phyloP scores from a whole-genome alignment of 2,888 invertebrate genomes.

The Pristionchus maxplancki region DNA sequence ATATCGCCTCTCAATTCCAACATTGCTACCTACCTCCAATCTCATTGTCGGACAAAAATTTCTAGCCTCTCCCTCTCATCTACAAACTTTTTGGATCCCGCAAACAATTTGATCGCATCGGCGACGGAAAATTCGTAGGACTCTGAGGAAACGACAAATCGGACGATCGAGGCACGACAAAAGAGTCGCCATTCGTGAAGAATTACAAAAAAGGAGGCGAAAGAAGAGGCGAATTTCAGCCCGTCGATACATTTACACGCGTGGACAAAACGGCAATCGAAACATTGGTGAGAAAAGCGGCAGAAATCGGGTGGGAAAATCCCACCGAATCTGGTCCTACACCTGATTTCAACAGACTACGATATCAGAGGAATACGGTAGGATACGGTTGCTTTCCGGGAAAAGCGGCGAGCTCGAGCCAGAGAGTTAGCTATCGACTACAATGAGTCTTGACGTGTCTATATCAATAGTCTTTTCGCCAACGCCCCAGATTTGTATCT shows the following conservation, averaged over 20 bases:
- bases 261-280: not conserved
- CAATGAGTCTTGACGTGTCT: slow-evolving; percentile 23
- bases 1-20: not conserved
- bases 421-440: slow-evolving; percentile 17
- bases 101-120: slow-evolving; percentile 33
- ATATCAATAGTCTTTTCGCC: slow-evolving; percentile 45
- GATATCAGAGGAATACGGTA: not conserved
- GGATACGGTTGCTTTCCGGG: not conserved
- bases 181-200: not conserved
- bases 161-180: not conserved
- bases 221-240: not conserved
- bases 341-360: not conserved
- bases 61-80: not conserved
- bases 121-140: slow-evolving; percentile 5
- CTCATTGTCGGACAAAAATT: not conserved
- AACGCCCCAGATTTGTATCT: slow-evolving; percentile 18
- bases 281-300: slow-evolving; percentile 6
- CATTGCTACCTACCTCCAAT: not conserved
- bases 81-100: slow-evolving; percentile 39
- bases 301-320: not conserved
- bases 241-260: slow-evolving; percentile 33
- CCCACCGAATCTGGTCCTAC: not conserved
- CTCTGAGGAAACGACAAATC: slow-evolving; percentile 21
- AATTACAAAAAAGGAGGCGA: not conserved
- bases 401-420: not conserved